These are phyloP conservation scores for Napeogenes inachia DNA, from an alignment of 2,888 invertebrate genomes.

Conservation along the genomic window DNA sequence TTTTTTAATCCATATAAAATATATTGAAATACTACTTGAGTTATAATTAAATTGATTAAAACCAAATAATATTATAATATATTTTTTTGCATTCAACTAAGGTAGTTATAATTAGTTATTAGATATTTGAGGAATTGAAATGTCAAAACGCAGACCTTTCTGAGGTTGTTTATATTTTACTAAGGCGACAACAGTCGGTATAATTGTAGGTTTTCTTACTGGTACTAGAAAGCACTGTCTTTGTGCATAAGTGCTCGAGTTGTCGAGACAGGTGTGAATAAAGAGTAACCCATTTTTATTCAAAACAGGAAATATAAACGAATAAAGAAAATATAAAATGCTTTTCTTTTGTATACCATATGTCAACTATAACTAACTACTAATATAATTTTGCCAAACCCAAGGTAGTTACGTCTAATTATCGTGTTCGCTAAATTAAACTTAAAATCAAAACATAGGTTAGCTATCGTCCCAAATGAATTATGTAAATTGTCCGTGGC, in stretches of 20 bases:
- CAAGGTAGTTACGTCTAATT: constrained; percentile 39
- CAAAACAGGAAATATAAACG: constrained; percentile 6
- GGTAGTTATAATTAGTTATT: too few relatives aligned
- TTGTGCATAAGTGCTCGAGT: constrained; percentile 8
- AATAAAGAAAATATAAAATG: background rate
- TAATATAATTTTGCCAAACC: constrained; percentile 18
- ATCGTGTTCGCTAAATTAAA: constrained; percentile 37
- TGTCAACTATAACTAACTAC: background rate
- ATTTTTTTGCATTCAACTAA: too few relatives aligned
- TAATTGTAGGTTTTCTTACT: constrained; percentile 11
- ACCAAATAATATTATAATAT: too few relatives aligned
- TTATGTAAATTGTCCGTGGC: constrained; percentile 72
- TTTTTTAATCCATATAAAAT: too few relatives aligned
- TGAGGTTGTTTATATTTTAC: background rate
- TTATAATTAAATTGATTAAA: too few relatives aligned
- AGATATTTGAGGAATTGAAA: background rate
- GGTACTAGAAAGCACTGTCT: constrained; percentile 16
- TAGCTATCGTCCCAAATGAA: constrained; percentile 53
- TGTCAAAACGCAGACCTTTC: background rate
- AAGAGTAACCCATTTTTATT: background rate
- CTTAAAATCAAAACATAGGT: constrained; percentile 57
- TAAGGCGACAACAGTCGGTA: constrained; percentile 2
- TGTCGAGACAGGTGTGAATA: constrained; percentile 12
- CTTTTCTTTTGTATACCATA: background rate
- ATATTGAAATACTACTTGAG: too few relatives aligned